Evolutionary conservation across 1,140 invertebrate species (phyloP).

Genomic region (Mactra quadrangularis): DNA sequence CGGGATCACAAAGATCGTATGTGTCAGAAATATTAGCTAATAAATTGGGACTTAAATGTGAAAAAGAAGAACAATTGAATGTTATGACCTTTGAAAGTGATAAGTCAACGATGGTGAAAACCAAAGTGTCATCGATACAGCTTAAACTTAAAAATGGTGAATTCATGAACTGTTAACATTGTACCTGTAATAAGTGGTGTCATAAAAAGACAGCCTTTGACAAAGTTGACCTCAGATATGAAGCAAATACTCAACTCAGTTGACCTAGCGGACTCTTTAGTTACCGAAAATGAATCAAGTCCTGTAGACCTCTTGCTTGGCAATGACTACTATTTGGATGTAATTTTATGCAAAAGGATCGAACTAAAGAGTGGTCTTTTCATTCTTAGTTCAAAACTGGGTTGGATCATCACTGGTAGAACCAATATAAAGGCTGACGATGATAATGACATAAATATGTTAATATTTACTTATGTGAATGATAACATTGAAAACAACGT

Average conservation of each 20-base stretch:
- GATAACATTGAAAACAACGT: background rate
- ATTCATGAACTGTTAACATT: background rate
- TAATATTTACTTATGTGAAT: conserved; percentile 13
- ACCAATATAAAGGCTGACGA: background rate
- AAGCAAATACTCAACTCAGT: background rate
- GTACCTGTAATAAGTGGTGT: conserved; percentile 17
- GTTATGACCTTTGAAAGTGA: conserved; percentile 8
- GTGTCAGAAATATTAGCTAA: conserved; percentile 10
- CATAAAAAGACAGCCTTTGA: background rate
- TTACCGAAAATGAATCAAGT: background rate
- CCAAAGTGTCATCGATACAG: background rate
- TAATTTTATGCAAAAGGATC: background rate
- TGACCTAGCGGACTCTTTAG: background rate
- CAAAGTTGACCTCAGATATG: background rate
- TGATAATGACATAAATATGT: conserved; percentile 5
- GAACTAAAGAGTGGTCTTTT: background rate
- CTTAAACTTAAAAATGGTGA: conserved; percentile 19
- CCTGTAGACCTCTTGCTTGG: background rate
- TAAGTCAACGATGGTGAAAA: background rate
- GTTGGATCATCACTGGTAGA: background rate
- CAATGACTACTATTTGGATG: conserved; percentile 20
- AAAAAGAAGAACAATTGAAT: conserved; percentile 3
- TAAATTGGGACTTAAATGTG: background rate
- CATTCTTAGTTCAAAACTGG: conserved; percentile 14
- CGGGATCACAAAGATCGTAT: conserved; percentile 8